A percentile compares a stretch with the other conserved stretches of the same genome.
phyloP scores from a whole-genome alignment of 2,797 vertebrate genomes.

The Arrhamphus sclerolepis region DNA sequence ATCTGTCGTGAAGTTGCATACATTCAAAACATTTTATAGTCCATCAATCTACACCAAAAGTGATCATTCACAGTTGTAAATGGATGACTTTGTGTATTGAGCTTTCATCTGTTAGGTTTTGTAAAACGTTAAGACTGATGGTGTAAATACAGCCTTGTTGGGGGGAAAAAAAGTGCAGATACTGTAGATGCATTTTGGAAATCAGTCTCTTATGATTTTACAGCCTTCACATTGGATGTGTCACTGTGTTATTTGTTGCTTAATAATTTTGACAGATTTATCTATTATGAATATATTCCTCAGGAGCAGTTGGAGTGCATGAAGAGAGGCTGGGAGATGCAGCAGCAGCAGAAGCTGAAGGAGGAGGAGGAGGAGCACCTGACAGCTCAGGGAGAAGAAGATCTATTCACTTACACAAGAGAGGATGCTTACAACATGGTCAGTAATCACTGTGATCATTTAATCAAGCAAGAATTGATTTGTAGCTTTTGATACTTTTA shows the following conservation, averaged over 20 bases:
- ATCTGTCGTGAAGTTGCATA: too few species aligned
- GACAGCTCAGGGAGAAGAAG: slow-evolving; percentile 86
- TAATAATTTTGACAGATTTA: background rate
- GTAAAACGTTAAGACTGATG: too few species aligned
- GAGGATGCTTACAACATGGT: slow-evolving; percentile 96
- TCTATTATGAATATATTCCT: slow-evolving; percentile 3
- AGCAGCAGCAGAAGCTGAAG: slow-evolving; percentile 85
- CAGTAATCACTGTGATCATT: slow-evolving; percentile 22
- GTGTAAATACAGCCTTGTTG: too few species aligned
- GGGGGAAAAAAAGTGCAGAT: too few species aligned
- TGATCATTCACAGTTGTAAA: too few species aligned
- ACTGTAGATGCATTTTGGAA: too few species aligned
- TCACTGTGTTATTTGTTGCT: background rate
- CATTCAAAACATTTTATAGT: too few species aligned
- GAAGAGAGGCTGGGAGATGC: slow-evolving; percentile 88
- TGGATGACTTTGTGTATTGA: too few species aligned
- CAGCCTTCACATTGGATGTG: background rate
- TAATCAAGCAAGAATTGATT: background rate
- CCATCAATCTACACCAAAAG: too few species aligned
- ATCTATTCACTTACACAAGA: slow-evolving; percentile 91
- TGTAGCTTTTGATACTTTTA: background rate
- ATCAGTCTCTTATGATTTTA: too few species aligned
- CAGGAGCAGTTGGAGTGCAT: slow-evolving; percentile 83
- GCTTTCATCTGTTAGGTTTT: too few species aligned
- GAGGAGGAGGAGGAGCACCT: slow-evolving; percentile 81